Evolutionary conservation across 2,888 invertebrate genomes (phyloP).

Genomic region (Mythimna ferrago): DNA sequence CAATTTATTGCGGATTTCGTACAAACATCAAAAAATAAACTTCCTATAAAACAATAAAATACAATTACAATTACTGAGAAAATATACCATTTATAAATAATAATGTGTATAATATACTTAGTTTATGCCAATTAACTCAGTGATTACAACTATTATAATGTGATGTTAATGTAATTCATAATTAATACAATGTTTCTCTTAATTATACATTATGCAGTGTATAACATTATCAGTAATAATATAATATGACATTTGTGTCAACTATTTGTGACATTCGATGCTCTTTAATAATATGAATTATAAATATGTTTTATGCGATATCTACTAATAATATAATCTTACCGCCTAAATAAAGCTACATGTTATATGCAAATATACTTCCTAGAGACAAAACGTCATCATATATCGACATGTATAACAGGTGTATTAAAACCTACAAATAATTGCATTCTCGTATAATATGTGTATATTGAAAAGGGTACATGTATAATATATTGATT

Average conservation of each 20-base stretch:
- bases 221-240: constrained; percentile 35
- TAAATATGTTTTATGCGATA: constrained; percentile 20
- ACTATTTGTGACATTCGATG: constrained; percentile 53
- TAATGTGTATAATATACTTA: constrained; percentile 16
- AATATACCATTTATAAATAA: constrained; percentile 20
- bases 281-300: constrained; percentile 23
- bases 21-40: constrained; percentile 32
- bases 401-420: constrained; percentile 17
- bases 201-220: constrained; percentile 41
- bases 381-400: constrained; percentile 19
- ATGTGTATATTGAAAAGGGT: constrained; percentile 29
- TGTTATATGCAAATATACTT: constrained; percentile 37
- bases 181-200: constrained; percentile 39
- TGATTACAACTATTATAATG: constrained; percentile 15
- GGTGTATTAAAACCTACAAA: constrained; percentile 30
- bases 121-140: constrained; percentile 31
- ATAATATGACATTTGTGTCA: constrained; percentile 44
- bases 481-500: constrained; percentile 15
- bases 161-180: constrained; percentile 25
- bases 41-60: not conserved
- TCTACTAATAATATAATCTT: constrained; percentile 13
- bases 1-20: not conserved
- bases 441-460: constrained; percentile 34
- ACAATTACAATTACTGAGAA: constrained; percentile 4
- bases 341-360: constrained; percentile 48